Conservation (phyloP, 2,888 invertebrate genomes). For the Luperina nickerlii region DNA sequence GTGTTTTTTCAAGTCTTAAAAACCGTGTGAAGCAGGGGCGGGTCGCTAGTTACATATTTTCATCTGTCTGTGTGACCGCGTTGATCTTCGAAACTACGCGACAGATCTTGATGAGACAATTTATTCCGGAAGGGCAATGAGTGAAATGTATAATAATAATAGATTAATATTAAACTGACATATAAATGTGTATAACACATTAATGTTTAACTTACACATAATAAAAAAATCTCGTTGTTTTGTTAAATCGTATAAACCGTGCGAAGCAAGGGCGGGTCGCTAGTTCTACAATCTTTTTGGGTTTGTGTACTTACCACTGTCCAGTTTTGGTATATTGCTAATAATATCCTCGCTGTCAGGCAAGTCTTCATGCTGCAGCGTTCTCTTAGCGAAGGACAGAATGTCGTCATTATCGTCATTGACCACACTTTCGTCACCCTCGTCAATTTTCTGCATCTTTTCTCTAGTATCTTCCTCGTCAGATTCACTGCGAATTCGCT, state of each 20-base stretch:
- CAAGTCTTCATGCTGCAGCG: conserved; percentile 80
- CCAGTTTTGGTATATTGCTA: conserved; percentile 73
- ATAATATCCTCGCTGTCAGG: conserved; percentile 86
- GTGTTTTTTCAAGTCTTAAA: neutral
- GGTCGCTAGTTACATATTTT: neutral
- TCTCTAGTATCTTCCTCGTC: conserved; percentile 71
- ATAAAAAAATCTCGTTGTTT: neutral
- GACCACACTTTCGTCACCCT: conserved; percentile 71
- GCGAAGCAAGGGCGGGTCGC: too few relatives aligned
- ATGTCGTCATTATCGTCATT: conserved; percentile 80
- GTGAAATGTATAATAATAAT: neutral
- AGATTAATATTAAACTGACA: too few relatives aligned
- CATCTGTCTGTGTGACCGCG: neutral
- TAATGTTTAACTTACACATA: neutral
- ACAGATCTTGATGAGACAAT: neutral
- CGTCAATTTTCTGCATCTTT: conserved; percentile 84
- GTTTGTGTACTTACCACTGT: conserved; percentile 76
- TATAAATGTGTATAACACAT: neutral
- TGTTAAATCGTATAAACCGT: too few relatives aligned
- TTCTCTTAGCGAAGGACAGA: conserved; percentile 86
- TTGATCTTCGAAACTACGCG: neutral
- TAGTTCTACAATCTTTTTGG: neutral
- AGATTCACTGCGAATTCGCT: conserved; percentile 82
- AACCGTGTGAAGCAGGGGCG: neutral
- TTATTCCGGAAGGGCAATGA: neutral